phyloP scores from a whole-genome alignment of 2,888 invertebrate species.

The Melangyna quadrimaculata region DNA sequence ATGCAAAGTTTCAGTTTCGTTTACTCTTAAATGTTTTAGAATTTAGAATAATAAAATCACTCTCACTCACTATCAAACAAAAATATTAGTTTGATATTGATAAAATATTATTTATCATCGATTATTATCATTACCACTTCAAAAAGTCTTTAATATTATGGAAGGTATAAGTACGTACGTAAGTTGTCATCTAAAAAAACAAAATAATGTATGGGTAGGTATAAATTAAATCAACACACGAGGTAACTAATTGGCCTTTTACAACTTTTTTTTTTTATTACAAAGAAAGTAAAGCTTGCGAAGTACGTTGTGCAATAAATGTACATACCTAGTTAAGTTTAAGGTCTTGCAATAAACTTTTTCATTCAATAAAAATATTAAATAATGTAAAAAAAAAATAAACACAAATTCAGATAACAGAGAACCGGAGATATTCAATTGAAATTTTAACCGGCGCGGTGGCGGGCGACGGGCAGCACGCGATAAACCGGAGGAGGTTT shows the following conservation, averaged over 20 bases:
- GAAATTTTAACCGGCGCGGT: not conserved
- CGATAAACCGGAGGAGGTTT: not conserved
- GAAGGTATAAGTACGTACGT: not conserved
- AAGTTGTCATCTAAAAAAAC: not conserved
- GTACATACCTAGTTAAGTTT: not conserved
- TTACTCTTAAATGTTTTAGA: not conserved
- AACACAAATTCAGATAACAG: not conserved
- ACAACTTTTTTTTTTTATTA: no score
- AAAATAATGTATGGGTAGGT: not conserved
- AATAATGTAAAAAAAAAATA: not conserved
- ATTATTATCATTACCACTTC: not conserved
- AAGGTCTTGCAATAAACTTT: not conserved
- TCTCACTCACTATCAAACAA: not conserved
- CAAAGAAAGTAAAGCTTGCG: not conserved
- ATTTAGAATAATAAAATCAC: not conserved
- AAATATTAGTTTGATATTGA: not conserved
- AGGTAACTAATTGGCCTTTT: not conserved
- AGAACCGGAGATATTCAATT: not conserved
- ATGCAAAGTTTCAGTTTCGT: not conserved
- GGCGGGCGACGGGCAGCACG: not conserved
- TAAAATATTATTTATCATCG: not conserved
- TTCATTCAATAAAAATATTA: not conserved
- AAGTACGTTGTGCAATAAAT: not conserved
- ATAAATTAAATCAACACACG: slow-evolving; percentile 9
- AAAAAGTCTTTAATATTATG: not conserved